Percentiles rank a stretch among this genome's conserved stretches.
phyloP scores from a whole-genome alignment of 2,797 vertebrate genomes.

The Sebastes paucispinis region DNA sequence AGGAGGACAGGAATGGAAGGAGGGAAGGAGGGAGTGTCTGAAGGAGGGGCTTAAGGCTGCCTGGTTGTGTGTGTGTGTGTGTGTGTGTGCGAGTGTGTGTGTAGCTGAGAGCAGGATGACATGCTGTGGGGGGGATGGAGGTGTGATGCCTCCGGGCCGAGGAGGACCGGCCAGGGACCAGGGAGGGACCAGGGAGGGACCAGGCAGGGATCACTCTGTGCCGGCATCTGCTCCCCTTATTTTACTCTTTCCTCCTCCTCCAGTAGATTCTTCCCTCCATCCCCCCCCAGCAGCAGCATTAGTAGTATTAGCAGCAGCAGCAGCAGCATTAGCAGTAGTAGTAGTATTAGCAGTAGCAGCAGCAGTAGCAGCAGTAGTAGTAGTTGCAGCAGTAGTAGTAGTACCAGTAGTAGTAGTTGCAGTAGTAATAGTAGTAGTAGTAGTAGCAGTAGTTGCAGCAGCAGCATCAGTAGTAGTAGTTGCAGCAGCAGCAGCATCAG shows the following conservation, averaged over 20 bases:
- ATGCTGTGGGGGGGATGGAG: constrained; percentile 63
- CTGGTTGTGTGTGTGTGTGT: constrained; percentile 24
- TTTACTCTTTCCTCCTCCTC: constrained; percentile 9
- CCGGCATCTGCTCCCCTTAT: constrained; percentile 71
- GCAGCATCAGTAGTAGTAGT: too few species aligned
- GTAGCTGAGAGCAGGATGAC: constrained; percentile 56
- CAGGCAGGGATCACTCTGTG: constrained; percentile 50
- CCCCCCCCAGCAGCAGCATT: too few species aligned
- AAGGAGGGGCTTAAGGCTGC: constrained; percentile 49
- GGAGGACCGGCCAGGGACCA: constrained; percentile 66
- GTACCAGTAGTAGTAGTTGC: too few species aligned
- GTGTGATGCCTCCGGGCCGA: constrained; percentile 62
- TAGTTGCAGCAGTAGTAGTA: too few species aligned
- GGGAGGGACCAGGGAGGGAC: constrained; percentile 38
- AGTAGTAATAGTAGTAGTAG: too few species aligned
- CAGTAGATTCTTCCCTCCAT: neutral
- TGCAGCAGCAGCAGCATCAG: too few species aligned
- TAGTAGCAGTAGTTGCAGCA: too few species aligned
- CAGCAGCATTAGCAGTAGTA: too few species aligned
- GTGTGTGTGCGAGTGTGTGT: constrained; percentile 5
- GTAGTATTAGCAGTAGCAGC: too few species aligned
- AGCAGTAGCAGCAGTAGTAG: too few species aligned
- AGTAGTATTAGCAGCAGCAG: too few species aligned
- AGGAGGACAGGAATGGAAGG: too few species aligned
- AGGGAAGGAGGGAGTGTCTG: constrained; percentile 13